A percentile compares a stretch with the other conserved stretches of the same genome.
phyloP scores from a whole-genome alignment of 2,113 vertebrate species.

The Salvator merianae region DNA sequence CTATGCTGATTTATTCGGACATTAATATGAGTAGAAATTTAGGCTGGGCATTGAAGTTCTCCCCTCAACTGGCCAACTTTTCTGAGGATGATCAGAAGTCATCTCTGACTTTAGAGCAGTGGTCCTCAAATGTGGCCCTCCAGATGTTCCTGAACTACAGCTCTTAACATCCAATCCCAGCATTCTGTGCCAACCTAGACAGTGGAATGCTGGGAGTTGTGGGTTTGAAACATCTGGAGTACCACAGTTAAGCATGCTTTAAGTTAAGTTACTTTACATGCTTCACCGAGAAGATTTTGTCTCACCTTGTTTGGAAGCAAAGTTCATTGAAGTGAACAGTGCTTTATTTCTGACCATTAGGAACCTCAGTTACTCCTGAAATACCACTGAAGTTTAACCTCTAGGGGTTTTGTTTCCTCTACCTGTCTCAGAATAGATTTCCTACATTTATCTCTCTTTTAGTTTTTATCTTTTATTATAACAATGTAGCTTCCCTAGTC shows the following conservation, averaged over 20 bases:
- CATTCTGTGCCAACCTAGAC: too few species aligned
- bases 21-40: background rate
- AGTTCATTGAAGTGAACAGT: slow-evolving; percentile 6
- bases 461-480: slow-evolving; percentile 24
- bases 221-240: too few species aligned
- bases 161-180: too few species aligned
- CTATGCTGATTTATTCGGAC: background rate
- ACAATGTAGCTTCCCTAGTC: slow-evolving; percentile 29
- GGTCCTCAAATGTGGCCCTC: too few species aligned
- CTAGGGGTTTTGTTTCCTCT: slow-evolving; percentile 4
- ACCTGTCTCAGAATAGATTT: background rate
- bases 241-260: too few species aligned
- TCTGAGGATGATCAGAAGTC: too few species aligned
- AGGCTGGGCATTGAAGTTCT: background rate
- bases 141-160: too few species aligned
- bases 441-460: background rate
- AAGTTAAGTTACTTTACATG: too few species aligned
- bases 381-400: slow-evolving; percentile 37
- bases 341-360: slow-evolving; percentile 55
- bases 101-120: too few species aligned
- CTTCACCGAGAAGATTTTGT: slow-evolving; percentile 21
- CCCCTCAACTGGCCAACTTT: background rate
- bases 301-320: slow-evolving; percentile 7
- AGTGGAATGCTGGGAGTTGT: too few species aligned
- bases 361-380: slow-evolving; percentile 25